Percentiles rank a stretch among this genome's conserved stretches.
phyloP scores from a whole-genome alignment of 1,140 invertebrate genomes.

The Camponotus vicinus region DNA sequence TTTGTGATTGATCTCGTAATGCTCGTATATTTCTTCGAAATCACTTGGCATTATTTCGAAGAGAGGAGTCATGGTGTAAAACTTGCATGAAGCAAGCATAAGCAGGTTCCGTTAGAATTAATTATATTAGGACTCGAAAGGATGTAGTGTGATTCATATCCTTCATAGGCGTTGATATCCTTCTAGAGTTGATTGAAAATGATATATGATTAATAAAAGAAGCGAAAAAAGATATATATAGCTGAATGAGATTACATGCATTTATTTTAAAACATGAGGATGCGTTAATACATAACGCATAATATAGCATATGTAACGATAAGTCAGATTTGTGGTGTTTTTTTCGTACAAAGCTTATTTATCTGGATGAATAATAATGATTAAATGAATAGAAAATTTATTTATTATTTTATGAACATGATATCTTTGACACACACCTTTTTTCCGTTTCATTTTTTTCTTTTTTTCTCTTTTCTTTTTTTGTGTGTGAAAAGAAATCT shows the following conservation, averaged over 20 bases:
- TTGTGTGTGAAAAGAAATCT: not conserved
- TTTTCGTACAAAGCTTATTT: not conserved
- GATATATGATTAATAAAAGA: constrained; percentile 3
- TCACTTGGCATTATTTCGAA: not conserved
- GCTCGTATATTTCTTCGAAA: not conserved
- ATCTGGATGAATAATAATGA: not conserved
- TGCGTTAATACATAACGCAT: not conserved
- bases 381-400: constrained; percentile 19
- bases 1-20: not conserved
- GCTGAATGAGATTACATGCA: not conserved
- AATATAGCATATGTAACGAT: not conserved
- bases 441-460: not conserved
- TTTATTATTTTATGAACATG: not conserved
- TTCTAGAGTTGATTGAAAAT: not conserved
- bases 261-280: constrained; percentile 24
- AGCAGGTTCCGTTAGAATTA: not conserved
- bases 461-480: not conserved
- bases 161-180: not conserved
- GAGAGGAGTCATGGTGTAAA: constrained; percentile 6
- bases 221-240: not conserved
- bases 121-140: not conserved
- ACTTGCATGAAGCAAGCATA: constrained; percentile 49
- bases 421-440: constrained; percentile 8
- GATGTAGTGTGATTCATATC: not conserved
- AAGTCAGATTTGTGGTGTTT: not conserved